phyloP scores from a whole-genome alignment of 2,888 invertebrate species.

The Amphipyra berbera region DNA sequence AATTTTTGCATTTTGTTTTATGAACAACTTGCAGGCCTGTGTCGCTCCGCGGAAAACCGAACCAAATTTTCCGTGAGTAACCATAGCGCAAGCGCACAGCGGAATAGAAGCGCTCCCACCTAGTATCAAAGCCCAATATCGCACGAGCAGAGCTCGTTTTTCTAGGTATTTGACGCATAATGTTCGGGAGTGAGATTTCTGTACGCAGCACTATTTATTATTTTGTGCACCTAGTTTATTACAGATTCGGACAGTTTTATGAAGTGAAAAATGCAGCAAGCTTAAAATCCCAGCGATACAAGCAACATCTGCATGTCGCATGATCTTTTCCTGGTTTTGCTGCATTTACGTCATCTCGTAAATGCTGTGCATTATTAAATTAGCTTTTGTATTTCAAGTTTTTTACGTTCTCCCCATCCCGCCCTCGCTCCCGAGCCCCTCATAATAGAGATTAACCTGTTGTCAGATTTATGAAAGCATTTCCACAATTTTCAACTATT shows the following conservation, averaged over 20 bases:
- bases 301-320: conserved; percentile 15
- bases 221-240: not conserved
- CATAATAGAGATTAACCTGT: conserved; percentile 39
- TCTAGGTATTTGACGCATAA: no score
- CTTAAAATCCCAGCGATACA: conserved; percentile 5
- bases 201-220: not conserved
- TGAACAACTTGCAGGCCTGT: no score
- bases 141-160: no score
- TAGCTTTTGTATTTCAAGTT: conserved; percentile 24
- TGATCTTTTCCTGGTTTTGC: conserved; percentile 17
- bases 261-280: conserved; percentile 23
- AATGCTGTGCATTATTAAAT: conserved; percentile 24
- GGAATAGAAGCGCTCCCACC: no score
- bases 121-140: no score
- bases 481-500: conserved; percentile 25
- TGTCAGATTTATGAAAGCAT: conserved; percentile 46
- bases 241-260: conserved; percentile 23
- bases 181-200: no score
- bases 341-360: conserved; percentile 31
- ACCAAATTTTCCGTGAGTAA: no score
- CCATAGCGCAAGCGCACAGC: no score
- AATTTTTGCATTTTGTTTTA: no score
- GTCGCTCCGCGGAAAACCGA: no score
- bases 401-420: conserved; percentile 20
- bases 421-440: no score